These are phyloP conservation scores for Crocidura indochinensis DNA, from an alignment of 2,797 vertebrate species.

Conservation along the genomic window DNA sequence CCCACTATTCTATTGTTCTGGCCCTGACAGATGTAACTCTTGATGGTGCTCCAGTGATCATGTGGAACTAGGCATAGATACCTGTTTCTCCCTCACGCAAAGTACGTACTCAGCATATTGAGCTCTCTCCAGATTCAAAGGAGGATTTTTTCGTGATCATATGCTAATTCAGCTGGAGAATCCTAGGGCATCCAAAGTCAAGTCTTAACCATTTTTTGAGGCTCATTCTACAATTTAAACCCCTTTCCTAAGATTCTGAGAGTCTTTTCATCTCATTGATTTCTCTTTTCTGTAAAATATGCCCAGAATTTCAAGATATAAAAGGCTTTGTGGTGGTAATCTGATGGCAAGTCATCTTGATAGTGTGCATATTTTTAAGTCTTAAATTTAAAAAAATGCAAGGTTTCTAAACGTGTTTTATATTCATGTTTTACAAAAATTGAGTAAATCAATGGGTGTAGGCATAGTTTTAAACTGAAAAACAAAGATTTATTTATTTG, in stretches of 20 bases:
- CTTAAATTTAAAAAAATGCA: not conserved
- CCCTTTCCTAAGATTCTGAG: not conserved
- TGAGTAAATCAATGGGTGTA: not conserved
- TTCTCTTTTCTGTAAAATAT: slow-evolving; percentile 59
- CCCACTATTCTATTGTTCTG: too few species aligned
- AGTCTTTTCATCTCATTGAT: not conserved
- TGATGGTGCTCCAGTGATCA: too few species aligned
- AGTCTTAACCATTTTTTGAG: slow-evolving; percentile 36
- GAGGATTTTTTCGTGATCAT: slow-evolving; percentile 18
- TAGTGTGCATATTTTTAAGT: slow-evolving; percentile 15
- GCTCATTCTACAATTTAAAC: not conserved
- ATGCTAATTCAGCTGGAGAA: not conserved
- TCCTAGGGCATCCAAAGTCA: not conserved
- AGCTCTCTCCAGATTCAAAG: accelerated
- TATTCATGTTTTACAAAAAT: slow-evolving; percentile 7
- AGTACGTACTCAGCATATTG: too few species aligned
- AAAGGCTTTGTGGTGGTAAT: not conserved
- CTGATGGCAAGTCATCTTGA: not conserved
- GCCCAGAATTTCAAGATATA: slow-evolving; percentile 41
- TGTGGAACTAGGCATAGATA: too few species aligned
- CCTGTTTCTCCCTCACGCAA: too few species aligned
- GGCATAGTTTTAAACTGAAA: too few species aligned
- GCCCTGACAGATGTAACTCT: too few species aligned
- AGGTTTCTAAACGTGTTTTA: slow-evolving; percentile 16
- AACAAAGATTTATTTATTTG: too few species aligned